These are phyloP conservation scores for Centropus bengalensis DNA, from an alignment of 2,113 vertebrate genomes.

Conservation along the genomic window DNA sequence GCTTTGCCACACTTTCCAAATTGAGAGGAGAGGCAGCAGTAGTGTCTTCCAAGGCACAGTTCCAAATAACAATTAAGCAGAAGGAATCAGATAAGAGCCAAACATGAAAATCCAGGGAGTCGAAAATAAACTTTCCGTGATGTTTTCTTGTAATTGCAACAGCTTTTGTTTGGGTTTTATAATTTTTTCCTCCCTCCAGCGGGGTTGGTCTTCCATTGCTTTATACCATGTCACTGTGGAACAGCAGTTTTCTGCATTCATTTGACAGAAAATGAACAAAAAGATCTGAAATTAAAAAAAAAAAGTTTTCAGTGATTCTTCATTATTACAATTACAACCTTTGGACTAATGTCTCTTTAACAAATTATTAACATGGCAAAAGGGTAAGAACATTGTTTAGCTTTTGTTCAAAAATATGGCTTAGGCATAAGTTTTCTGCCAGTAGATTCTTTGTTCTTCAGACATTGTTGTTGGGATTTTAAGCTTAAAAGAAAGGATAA, in stretches of 20 bases:
- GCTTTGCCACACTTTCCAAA: slow-evolving; percentile 65
- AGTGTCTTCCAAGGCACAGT: slow-evolving; percentile 45
- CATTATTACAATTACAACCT: background rate
- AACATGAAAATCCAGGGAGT: slow-evolving; percentile 49
- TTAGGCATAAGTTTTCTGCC: background rate
- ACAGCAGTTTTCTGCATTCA: background rate
- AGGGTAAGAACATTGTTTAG: background rate
- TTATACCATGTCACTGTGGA: background rate
- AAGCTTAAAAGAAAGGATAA: background rate
- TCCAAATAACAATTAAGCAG: slow-evolving; percentile 66
- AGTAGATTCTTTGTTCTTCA: background rate
- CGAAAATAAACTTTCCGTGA: slow-evolving; percentile 58
- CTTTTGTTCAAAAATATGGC: background rate
- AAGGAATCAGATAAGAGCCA: slow-evolving; percentile 58
- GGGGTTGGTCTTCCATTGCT: background rate
- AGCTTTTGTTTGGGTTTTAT: slow-evolving; percentile 19
- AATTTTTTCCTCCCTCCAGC: background rate
- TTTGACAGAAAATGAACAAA: background rate
- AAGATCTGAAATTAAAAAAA: background rate
- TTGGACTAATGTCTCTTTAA: background rate
- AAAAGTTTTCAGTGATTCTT: background rate
- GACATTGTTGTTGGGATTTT: background rate
- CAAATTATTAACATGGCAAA: background rate
- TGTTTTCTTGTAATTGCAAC: slow-evolving; percentile 57
- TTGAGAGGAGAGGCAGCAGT: slow-evolving; percentile 40